Conservation (phyloP, 2,888 invertebrate genomes). For the Mesopsocus fuscifrons region DNA sequence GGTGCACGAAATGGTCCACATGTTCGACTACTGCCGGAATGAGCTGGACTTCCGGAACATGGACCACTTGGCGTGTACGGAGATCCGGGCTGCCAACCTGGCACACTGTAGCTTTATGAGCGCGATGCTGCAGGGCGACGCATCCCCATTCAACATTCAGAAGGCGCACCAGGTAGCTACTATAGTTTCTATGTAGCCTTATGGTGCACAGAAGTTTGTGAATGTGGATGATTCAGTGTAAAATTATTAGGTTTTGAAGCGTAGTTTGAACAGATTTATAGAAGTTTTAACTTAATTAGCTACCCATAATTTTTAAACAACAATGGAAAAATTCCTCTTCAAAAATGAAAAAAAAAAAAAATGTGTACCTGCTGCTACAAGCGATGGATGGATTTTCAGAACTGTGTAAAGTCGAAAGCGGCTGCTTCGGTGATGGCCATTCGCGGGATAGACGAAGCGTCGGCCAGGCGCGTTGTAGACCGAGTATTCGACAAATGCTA, state of each 20-base stretch:
- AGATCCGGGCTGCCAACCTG: conserved; percentile 85
- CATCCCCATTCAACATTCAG: conserved; percentile 48
- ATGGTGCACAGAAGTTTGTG: too few species aligned
- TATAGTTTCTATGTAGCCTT: neutral
- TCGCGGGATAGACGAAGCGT: conserved; percentile 45
- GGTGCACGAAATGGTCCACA: conserved; percentile 87
- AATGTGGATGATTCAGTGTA: too few species aligned
- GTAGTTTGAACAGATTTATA: too few species aligned
- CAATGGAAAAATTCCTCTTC: too few species aligned
- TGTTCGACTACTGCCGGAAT: conserved; percentile 86
- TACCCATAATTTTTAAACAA: too few species aligned
- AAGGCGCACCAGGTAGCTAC: conserved; percentile 51
- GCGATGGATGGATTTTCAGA: too few species aligned
- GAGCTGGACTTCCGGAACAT: conserved; percentile 75
- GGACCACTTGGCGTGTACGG: conserved; percentile 87
- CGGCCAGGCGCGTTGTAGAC: conserved; percentile 61
- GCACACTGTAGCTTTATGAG: conserved; percentile 80
- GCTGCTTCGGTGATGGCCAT: conserved; percentile 64
- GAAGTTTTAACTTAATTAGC: too few species aligned
- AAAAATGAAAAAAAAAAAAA: too few species aligned
- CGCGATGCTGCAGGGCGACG: conserved; percentile 58
- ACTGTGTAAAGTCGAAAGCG: conserved; percentile 83
- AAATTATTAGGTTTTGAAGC: too few species aligned
- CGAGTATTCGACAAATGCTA: conserved; percentile 83
- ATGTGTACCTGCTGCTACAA: too few species aligned